A percentile compares a stretch with the other conserved stretches of the same genome.
phyloP scores from a whole-genome alignment of 2,888 invertebrate species.

The Pantelozetes paolii region DNA sequence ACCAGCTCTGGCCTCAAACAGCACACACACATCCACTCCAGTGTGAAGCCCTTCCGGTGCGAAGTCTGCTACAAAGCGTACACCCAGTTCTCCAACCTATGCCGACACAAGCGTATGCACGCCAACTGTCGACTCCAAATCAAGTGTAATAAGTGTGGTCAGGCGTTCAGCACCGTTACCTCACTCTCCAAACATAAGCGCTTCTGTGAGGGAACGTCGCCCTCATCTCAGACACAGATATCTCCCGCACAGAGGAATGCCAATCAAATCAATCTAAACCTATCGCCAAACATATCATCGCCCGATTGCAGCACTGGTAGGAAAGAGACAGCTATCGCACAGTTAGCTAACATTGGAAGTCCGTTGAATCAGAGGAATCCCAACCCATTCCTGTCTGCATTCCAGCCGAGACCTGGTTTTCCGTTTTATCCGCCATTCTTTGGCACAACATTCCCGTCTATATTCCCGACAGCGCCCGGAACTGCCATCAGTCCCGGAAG shows the following conservation, averaged over 20 bases:
- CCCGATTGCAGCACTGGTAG: conserved; percentile 10
- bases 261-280: conserved; percentile 6
- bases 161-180: conserved; percentile 84
- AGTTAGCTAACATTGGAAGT: not conserved
- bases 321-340: not conserved
- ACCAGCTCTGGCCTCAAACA: conserved; percentile 97
- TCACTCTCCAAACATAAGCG: conserved; percentile 91
- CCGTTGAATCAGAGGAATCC: not conserved
- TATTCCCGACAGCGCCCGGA: conserved; percentile 12
- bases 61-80: conserved; percentile 92
- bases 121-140: conserved; percentile 87
- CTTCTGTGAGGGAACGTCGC: conserved; percentile 76
- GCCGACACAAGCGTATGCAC: conserved; percentile 99
- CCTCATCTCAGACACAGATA: not conserved
- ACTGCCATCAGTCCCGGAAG: conserved; percentile 11
- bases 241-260: not conserved
- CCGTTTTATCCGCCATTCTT: conserved; percentile 53
- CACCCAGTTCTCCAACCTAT: conserved; percentile 98
- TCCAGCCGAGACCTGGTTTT: conserved; percentile 64
- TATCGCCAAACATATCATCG: conserved; percentile 18
- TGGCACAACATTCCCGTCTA: conserved; percentile 44
- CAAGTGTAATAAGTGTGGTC: conserved; percentile 89
- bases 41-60: conserved; percentile 88
- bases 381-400: conserved; percentile 62
- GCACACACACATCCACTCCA: conserved; percentile 97